Base-by-base conservation (phyloP, 2,888 invertebrate species). In the Andrena flavipes region DNA sequence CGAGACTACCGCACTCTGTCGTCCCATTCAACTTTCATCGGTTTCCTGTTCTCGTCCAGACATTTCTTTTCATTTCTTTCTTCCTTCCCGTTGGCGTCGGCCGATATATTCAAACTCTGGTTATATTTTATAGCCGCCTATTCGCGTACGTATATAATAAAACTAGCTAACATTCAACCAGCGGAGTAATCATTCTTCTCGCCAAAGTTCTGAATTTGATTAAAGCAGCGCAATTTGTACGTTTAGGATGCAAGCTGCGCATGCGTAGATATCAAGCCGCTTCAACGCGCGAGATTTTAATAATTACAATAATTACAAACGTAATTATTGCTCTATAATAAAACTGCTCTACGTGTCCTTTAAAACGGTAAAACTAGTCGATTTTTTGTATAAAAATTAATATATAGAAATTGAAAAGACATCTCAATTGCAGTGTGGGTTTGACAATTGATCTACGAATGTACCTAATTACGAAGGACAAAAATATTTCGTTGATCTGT, bases 1-100 rank as follows among this genome's bases (percentile, higher is more conserved):
- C 71, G 71, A 76, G 82, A 86, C 86, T 84, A 81, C 87, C 54
- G 63, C 80, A 83, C 87, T 84, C 87, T 72, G 76, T 84, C 67
- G 63, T 60, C 81, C 85, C 64, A 76, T 42, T 68, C 54, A 77
- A 77, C 75, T 71, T 73, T 78, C 51, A 35, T 76, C 23, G 29
- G 64, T 73, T 86, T 84, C 84, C 84, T 74, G 69, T 82, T 42
- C 2, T 64, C 64, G 1, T 68, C 64, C 30, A 35, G 54, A 63
- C 23, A 51, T 62, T 79, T 62, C 23, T 48, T 63, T 59, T 16
- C 30, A 3, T 33, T 42, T 20, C 56, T 30, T 26, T 42, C 13
- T 1, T 59, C 35, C 23, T 56, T 56, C 23, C 4, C 10, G 10
- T 23, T 26, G 26, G 26, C 26, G 26, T 26, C 26, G 26, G 2